phyloP scores from a whole-genome alignment of 2,797 vertebrate genomes.

The Cyprinella venusta region DNA sequence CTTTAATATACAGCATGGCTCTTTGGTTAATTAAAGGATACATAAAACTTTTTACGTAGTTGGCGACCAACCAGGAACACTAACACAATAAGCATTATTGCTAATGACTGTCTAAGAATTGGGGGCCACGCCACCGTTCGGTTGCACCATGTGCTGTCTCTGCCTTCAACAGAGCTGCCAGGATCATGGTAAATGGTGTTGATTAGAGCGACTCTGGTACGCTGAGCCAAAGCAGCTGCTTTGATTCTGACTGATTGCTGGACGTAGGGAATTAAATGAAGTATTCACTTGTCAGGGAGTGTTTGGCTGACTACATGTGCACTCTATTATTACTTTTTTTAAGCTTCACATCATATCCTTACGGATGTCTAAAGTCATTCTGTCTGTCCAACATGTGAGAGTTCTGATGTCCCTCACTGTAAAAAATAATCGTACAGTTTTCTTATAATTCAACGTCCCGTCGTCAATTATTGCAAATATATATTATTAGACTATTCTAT shows the following conservation, averaged over 20 bases:
- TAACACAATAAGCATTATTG: slow-evolving; percentile 79
- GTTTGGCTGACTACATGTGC: slow-evolving; percentile 76
- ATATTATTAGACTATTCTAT: no score
- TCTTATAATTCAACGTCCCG: no score
- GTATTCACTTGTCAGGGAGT: slow-evolving; percentile 78
- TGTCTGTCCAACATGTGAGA: slow-evolving; percentile 64
- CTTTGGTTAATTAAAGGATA: slow-evolving; percentile 60
- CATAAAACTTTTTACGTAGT: slow-evolving; percentile 63
- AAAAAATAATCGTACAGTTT: no score
- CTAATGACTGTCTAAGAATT: slow-evolving; percentile 71
- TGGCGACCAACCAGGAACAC: slow-evolving; percentile 65
- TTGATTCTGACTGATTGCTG: slow-evolving; percentile 81
- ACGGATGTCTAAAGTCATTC: slow-evolving; percentile 67
- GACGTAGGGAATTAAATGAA: slow-evolving; percentile 75
- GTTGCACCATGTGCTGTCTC: slow-evolving; percentile 15
- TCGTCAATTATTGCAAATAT: no score
- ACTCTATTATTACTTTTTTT: slow-evolving; percentile 60
- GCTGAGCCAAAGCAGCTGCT: slow-evolving; percentile 78
- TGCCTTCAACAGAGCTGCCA: slow-evolving; percentile 50
- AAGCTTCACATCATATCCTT: slow-evolving; percentile 67
- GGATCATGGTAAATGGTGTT: slow-evolving; percentile 76
- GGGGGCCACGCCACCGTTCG: slow-evolving; percentile 44
- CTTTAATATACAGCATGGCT: slow-evolving; percentile 48
- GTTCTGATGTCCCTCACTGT: background rate
- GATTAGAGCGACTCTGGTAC: slow-evolving; percentile 79